These are phyloP conservation scores for Euphonia xanthogaster DNA, from an alignment of 2,797 vertebrate species.

Conservation along the genomic window DNA sequence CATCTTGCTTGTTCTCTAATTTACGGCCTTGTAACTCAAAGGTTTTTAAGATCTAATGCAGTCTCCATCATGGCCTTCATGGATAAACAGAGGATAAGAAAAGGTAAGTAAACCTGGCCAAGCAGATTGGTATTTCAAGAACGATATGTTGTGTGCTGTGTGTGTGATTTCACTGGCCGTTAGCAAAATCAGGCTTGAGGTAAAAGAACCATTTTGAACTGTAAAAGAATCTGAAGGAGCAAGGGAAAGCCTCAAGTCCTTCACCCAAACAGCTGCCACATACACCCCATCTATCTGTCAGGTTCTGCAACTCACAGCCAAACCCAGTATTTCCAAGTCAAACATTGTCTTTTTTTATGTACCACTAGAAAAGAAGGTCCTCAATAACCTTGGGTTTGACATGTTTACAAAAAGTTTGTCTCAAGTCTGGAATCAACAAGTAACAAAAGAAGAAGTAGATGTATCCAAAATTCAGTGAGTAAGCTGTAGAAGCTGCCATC, in stretches of 20 bases:
- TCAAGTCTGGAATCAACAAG: background rate
- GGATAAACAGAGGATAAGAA: background rate
- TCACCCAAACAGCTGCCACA: background rate
- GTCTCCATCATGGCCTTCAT: background rate
- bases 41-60: background rate
- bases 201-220: background rate
- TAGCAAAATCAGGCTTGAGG: background rate
- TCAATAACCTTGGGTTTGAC: background rate
- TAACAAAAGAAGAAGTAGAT: background rate
- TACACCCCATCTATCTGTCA: background rate
- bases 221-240: background rate
- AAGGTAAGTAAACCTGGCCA: background rate
- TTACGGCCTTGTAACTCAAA: background rate
- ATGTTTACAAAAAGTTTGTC: background rate
- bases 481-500: background rate
- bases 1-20: background rate
- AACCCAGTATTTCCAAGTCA: background rate
- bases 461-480: background rate
- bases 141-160: fast-evolving
- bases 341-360: background rate
- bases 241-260: background rate
- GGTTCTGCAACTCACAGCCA: background rate
- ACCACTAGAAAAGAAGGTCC: background rate
- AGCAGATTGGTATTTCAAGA: background rate
- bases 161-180: background rate